Conservation (phyloP, 2,113 vertebrate genomes). For the Scalopus aquaticus region DNA sequence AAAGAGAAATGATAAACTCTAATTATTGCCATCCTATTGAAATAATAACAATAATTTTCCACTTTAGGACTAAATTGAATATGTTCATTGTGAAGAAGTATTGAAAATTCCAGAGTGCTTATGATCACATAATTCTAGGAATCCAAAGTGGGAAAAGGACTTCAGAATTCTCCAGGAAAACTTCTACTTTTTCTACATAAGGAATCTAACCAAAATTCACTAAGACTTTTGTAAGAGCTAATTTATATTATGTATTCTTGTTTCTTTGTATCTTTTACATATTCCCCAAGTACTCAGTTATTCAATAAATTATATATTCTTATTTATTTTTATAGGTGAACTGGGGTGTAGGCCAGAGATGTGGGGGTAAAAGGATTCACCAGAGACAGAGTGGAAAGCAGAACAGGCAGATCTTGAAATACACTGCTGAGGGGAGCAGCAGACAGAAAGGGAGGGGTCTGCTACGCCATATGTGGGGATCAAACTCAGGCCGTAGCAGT, state of each 20-base stretch:
- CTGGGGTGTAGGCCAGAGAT: too few species aligned
- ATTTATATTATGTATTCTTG: not conserved
- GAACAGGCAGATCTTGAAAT: too few species aligned
- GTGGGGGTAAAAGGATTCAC: too few species aligned
- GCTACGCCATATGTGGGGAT: too few species aligned
- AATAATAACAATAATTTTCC: constrained; percentile 20
- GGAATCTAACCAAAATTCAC: not conserved
- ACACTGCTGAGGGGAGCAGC: too few species aligned
- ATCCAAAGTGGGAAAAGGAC: not conserved
- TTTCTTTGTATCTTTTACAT: not conserved
- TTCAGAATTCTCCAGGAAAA: not conserved
- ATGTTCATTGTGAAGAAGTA: not conserved
- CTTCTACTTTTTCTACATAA: not conserved
- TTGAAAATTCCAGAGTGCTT: not conserved
- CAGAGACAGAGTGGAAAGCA: too few species aligned
- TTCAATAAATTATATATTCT: not conserved
- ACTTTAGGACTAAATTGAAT: not conserved
- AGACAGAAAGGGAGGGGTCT: too few species aligned
- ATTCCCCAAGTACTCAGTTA: not conserved
- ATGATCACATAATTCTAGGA: not conserved
- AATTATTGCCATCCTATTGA: not conserved
- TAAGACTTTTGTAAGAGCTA: not conserved
- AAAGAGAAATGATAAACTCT: not conserved
- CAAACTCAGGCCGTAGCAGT: too few species aligned
- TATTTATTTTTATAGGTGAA: not conserved